Base-by-base conservation (phyloP, 1,140 invertebrate genomes). In the Dysdera silvatica region DNA sequence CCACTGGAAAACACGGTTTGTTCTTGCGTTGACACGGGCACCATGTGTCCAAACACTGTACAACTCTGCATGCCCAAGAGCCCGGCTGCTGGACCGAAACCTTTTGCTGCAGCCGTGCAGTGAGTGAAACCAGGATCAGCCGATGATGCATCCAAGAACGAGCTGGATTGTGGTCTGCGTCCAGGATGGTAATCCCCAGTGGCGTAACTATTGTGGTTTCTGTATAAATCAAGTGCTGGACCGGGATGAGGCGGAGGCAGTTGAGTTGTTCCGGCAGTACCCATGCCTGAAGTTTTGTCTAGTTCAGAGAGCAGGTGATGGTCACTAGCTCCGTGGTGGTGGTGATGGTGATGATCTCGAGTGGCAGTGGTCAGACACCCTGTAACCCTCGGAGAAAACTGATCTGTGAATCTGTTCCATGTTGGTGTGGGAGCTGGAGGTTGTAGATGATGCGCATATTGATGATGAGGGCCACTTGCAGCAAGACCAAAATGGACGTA, bases 31-130 rank as follows among this genome's bases (percentile, higher is more conserved):
- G 61, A 63, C 6, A 54, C 60, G 2, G 62, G 62, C 0, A 59
- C 63, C 41, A 65, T 52, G 28, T 65, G 63, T 5, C 63, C 57
- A 10, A 65, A 65, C 12, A 65, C 57, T 1, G 63, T 56, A 26
- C 63, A 65, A 18, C 63, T 65, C 48, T 65, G 63, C 51, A 65
- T 57, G 12, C 56, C 49, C 26, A 65, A 18, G 4, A 60, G 28
- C n/a, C 41, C 56, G 4, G 56, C 18, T 4, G 52, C 20, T 0
- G 61, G 29, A 1, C 24, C 43, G 32, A 63, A 63, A 40, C 52
- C 53, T 35, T 63, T 63, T n/a, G 52, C 53, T 1, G 47, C 18
- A 14, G 47, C 24, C 26, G 8, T 20, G 24, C 61, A 63, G 53
- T 63, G 61, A 28, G 52, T 53, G 20, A 55, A 63, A 0, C 61